Evolutionary conservation across 1,140 invertebrate species (phyloP).

Genomic region (Dufourea novaeangliae): DNA sequence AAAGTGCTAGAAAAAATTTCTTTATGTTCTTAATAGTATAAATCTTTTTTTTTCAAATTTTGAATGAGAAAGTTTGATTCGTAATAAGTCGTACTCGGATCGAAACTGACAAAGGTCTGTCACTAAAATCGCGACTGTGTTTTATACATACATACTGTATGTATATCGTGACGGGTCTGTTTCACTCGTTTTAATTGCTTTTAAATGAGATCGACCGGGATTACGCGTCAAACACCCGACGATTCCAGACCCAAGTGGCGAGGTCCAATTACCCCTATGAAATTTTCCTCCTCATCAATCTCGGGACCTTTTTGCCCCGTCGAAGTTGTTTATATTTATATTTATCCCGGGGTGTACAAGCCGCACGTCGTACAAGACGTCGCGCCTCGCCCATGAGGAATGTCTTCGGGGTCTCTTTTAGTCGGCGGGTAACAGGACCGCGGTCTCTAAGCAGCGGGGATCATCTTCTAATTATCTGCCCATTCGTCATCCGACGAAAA

Average conservation of each 20-base stretch:
- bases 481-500: slow-evolving; percentile 72
- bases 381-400: slow-evolving; percentile 58
- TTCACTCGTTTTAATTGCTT: slow-evolving; percentile 54
- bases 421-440: slow-evolving; percentile 62
- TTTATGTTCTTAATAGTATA: too few relatives aligned
- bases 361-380: slow-evolving; percentile 56
- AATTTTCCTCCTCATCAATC: slow-evolving; percentile 72
- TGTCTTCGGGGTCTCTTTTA: slow-evolving; percentile 65
- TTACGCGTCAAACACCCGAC: neutral
- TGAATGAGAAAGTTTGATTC: too few relatives aligned
- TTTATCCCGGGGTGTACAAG: slow-evolving; percentile 65
- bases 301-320: slow-evolving; percentile 53
- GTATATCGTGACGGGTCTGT: slow-evolving; percentile 7
- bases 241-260: slow-evolving; percentile 13
- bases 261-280: slow-evolving; percentile 65
- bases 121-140: slow-evolving; percentile 19
- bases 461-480: slow-evolving; percentile 75
- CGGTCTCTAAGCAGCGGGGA: slow-evolving; percentile 59
- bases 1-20: too few relatives aligned
- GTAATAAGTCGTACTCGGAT: neutral
- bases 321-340: slow-evolving; percentile 74
- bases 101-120: neutral
- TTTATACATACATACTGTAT: slow-evolving; percentile 14
- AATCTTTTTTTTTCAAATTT: too few relatives aligned
- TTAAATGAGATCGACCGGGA: slow-evolving; percentile 22